A percentile compares a stretch with the other conserved stretches of the same genome.
Conservation (phyloP, 1,140 invertebrate species). For the Cotesia glomerata region DNA sequence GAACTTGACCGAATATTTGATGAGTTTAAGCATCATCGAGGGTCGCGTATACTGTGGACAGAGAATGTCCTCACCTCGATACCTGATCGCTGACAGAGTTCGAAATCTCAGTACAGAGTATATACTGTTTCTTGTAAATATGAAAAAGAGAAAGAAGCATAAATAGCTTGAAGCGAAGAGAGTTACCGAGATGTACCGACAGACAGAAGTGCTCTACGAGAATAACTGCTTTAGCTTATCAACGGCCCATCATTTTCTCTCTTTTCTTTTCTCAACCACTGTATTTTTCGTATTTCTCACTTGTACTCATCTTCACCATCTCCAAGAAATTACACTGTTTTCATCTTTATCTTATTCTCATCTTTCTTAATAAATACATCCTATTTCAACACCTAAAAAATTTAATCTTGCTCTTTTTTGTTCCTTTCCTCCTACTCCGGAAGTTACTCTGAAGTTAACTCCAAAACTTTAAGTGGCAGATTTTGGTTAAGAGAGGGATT, state of each 20-base stretch:
- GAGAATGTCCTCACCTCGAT: conserved; percentile 48
- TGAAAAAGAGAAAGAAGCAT: conserved; percentile 14
- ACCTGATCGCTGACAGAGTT: conserved; percentile 37
- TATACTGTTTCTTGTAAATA: not conserved
- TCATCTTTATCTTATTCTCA: not conserved
- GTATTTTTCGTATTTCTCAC: conserved; percentile 11
- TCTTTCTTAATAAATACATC: not conserved
- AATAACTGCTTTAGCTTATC: conserved; percentile 54
- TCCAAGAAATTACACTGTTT: not conserved
- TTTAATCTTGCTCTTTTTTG: not conserved
- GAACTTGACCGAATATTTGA: conserved; percentile 39
- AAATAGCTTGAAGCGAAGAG: conserved; percentile 8
- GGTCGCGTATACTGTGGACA: conserved; percentile 41
- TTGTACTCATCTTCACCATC: not conserved
- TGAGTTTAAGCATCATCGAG: conserved; percentile 40
- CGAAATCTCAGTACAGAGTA: conserved; percentile 6
- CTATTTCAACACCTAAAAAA: not conserved
- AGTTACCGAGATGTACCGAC: conserved; percentile 33
- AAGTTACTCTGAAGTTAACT: conserved; percentile 10
- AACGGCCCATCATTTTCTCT: conserved; percentile 54
- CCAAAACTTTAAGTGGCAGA: conserved; percentile 23
- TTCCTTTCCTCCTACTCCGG: not conserved
- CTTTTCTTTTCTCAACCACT: conserved; percentile 13
- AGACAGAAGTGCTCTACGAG: conserved; percentile 39
- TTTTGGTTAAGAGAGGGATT: conserved; percentile 17